A percentile compares a stretch with the other conserved stretches of the same genome.
Conservation (phyloP, 1,140 invertebrate species). For the Lamellibrachia luymesi region DNA sequence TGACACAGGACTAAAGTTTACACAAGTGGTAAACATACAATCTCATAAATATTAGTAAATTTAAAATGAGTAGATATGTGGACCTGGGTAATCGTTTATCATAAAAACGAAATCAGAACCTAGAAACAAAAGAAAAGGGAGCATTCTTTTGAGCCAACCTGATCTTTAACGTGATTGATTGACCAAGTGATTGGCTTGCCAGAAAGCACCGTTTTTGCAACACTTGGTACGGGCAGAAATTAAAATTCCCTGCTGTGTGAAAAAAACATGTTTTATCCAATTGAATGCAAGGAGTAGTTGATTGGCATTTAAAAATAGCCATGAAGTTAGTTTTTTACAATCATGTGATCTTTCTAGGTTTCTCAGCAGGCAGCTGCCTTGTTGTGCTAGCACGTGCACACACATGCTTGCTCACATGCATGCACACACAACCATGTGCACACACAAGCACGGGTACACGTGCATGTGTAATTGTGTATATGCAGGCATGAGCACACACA, state of each 20-base stretch:
- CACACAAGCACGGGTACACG: background rate
- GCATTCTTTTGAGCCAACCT: background rate
- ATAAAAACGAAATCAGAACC: background rate
- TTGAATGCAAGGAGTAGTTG: background rate
- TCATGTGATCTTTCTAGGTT: background rate
- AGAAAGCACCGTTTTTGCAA: background rate
- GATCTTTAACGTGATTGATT: background rate
- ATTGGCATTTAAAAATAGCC: background rate
- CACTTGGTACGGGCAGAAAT: too few relatives aligned
- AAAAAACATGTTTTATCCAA: background rate
- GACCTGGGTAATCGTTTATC: background rate
- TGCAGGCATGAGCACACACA: background rate
- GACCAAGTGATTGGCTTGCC: background rate
- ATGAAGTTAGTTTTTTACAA: background rate
- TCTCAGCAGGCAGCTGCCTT: background rate
- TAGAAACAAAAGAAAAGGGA: background rate
- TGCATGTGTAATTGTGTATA: too few relatives aligned
- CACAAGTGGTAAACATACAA: too few relatives aligned
- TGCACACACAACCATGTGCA: too few relatives aligned
- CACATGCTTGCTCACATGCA: too few relatives aligned
- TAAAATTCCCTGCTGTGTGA: background rate
- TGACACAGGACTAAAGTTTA: too few relatives aligned
- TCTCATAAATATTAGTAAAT: too few relatives aligned
- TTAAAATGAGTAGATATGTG: too few relatives aligned
- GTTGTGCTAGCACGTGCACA: background rate